These are phyloP conservation scores for Novumbra hubbsi DNA, from an alignment of 2,797 vertebrate species.

Conservation along the genomic window DNA sequence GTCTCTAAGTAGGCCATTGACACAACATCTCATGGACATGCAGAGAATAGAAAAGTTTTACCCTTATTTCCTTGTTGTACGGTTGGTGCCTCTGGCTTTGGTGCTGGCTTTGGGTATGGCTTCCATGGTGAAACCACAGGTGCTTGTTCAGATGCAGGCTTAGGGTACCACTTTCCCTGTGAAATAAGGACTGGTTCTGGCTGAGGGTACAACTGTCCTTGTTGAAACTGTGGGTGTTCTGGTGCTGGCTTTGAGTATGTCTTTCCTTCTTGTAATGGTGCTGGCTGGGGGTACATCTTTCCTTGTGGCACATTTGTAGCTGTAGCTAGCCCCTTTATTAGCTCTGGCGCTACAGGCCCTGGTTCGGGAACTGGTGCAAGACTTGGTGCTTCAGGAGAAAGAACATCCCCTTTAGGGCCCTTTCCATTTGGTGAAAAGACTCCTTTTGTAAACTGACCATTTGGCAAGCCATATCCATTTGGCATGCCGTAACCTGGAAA, in stretches of 20 bases:
- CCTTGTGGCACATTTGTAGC: constrained; percentile 38
- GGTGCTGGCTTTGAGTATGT: constrained; percentile 14
- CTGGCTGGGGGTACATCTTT: constrained; percentile 42
- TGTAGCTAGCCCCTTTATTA: not conserved
- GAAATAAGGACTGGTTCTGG: constrained; percentile 16
- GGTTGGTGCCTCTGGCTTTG: not conserved
- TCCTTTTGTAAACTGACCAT: constrained; percentile 47
- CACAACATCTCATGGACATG: constrained; percentile 9
- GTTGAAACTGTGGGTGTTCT: not conserved
- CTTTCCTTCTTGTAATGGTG: constrained; percentile 22
- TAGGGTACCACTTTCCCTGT: constrained; percentile 1
- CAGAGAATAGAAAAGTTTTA: constrained; percentile 32
- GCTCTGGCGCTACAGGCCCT: constrained; percentile 1
- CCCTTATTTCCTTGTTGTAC: constrained; percentile 38
- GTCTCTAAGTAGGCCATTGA: not conserved
- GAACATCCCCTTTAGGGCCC: constrained; percentile 52
- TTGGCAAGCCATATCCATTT: constrained; percentile 20
- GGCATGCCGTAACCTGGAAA: constrained; percentile 56
- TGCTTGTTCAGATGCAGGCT: not conserved
- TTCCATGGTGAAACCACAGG: not conserved
- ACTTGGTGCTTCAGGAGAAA: constrained; percentile 45
- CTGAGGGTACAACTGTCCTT: constrained; percentile 16
- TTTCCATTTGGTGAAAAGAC: constrained; percentile 37
- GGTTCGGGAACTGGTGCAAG: constrained; percentile 26
- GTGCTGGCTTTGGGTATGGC: constrained; percentile 3